A percentile compares a stretch with the other conserved stretches of the same genome.
phyloP scores from a whole-genome alignment of 2,113 vertebrate genomes.

The Phylloscopus trochilus region DNA sequence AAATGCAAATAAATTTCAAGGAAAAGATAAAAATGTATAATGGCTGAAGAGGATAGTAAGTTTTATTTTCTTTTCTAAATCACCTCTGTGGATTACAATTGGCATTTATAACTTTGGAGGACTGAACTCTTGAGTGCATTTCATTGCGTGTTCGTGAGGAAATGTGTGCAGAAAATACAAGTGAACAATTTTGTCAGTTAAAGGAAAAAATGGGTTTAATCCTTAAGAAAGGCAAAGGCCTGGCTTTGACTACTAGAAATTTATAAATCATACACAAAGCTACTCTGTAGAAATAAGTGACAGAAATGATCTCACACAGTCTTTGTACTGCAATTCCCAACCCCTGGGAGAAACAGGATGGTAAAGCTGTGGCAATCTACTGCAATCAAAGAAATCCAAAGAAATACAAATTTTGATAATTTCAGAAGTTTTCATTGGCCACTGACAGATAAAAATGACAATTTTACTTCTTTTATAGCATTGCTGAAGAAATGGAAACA shows the following conservation, averaged over 20 bases:
- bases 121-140: not conserved
- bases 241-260: not conserved
- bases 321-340: not conserved
- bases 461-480: not conserved
- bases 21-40: constrained; percentile 23
- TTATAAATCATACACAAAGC: not conserved
- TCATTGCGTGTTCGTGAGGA: not conserved
- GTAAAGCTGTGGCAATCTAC: not conserved
- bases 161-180: not conserved
- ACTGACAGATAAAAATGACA: not conserved
- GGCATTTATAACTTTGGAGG: not conserved
- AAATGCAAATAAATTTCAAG: constrained; percentile 43
- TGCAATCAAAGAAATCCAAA: not conserved
- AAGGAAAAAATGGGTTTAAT: not conserved
- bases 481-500: not conserved
- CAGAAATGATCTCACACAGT: not conserved
- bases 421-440: not conserved
- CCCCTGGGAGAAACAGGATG: not conserved
- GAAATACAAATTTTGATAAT: not conserved
- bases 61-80: constrained; percentile 50
- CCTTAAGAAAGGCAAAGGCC: not conserved
- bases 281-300: not conserved
- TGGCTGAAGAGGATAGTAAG: not conserved
- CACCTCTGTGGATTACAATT: not conserved
- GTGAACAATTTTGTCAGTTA: not conserved